A percentile compares a stretch with the other conserved stretches of the same genome.
These are phyloP conservation scores for Rousettus madagascariensis DNA, from an alignment of 2,797 vertebrate genomes.

Conservation along the genomic window DNA sequence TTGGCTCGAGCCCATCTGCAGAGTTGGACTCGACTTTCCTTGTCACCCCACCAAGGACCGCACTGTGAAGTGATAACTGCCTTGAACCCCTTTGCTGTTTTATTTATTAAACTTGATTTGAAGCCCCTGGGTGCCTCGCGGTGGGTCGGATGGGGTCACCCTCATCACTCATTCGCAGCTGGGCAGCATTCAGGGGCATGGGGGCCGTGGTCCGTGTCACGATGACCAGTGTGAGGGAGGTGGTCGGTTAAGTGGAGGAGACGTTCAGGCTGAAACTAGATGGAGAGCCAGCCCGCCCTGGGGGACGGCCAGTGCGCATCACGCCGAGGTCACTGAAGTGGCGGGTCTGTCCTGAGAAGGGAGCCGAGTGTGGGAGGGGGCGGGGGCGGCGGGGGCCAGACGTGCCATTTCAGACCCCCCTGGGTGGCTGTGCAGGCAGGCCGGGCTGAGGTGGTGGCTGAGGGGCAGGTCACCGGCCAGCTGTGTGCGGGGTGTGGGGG, in stretches of 20 bases:
- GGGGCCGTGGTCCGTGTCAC: neutral
- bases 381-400: neutral
- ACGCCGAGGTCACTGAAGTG: accelerated
- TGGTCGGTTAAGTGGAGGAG: neutral
- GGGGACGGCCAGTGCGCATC: too few relatives aligned
- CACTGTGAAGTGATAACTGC: slow-evolving; percentile 87
- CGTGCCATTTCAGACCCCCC: neutral
- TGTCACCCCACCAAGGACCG: slow-evolving; percentile 62
- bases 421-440: neutral
- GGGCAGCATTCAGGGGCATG: neutral
- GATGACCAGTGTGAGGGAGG: neutral
- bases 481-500: neutral
- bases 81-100: slow-evolving; percentile 83
- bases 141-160: neutral
- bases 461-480: neutral
- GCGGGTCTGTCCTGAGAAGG: neutral
- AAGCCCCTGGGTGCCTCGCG: slow-evolving; percentile 48
- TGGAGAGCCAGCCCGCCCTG: neutral
- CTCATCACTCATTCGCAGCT: neutral
- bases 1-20: neutral
- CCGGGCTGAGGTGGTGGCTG: too few relatives aligned
- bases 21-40: neutral
- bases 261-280: neutral
- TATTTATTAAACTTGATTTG: slow-evolving; percentile 86
- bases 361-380: neutral